Evolutionary conservation across 2,113 vertebrate genomes (phyloP).

Genomic region (Anthoscopus minutus): DNA sequence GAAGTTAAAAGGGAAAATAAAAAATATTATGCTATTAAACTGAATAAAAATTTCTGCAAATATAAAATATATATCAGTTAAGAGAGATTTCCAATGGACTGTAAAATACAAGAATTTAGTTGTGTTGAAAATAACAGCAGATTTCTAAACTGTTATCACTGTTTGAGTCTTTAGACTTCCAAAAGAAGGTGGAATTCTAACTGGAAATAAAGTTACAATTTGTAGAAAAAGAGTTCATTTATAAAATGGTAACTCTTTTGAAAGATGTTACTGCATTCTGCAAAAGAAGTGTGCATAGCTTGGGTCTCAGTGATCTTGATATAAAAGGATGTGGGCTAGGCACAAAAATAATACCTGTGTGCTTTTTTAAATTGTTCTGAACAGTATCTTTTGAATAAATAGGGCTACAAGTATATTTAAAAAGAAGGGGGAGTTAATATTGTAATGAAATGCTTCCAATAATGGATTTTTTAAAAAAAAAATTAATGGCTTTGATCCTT

Average conservation of each 20-base stretch:
- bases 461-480: neutral
- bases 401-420: neutral
- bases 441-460: neutral
- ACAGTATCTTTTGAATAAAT: neutral
- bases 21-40: neutral
- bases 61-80: neutral
- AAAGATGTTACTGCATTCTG: neutral
- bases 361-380: neutral
- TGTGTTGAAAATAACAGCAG: neutral
- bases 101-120: neutral
- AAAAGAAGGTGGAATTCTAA: neutral
- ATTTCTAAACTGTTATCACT: neutral
- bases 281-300: neutral
- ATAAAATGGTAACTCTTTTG: neutral
- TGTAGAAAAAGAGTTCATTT: neutral
- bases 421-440: neutral
- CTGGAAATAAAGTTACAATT: neutral
- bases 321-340: neutral
- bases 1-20: neutral
- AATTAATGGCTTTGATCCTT: neutral
- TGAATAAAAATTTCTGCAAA: neutral
- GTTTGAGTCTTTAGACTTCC: neutral
- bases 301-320: neutral
- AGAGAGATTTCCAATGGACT: neutral
- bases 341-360: neutral